phyloP scores from a whole-genome alignment of 2,888 invertebrate genomes.

The Anagyrus pseudococci region DNA sequence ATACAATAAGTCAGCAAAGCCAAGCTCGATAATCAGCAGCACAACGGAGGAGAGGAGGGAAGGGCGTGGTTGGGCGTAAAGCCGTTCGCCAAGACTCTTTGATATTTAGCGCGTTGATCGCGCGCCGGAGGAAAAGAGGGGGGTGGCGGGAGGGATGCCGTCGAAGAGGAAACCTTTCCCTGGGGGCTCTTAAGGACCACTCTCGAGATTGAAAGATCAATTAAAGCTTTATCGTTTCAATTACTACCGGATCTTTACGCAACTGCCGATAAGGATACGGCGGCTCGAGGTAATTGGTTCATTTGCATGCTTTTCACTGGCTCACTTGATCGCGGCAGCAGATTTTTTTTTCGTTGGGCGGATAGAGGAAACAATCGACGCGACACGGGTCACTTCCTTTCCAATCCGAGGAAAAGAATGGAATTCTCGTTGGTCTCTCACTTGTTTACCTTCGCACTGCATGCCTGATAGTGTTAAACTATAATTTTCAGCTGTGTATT shows the following conservation, averaged over 20 bases:
- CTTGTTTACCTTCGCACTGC: no score
- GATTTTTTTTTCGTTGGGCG: neutral
- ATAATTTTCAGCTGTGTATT: neutral
- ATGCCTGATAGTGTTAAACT: no score
- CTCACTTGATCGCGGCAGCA: neutral
- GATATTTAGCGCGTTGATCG: no score
- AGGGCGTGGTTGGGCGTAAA: no score
- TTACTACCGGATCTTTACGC: constrained; percentile 29
- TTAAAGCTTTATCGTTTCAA: constrained; percentile 36
- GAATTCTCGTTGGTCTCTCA: no score
- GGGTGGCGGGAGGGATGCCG: neutral
- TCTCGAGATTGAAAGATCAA: constrained; percentile 40
- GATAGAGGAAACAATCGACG: neutral
- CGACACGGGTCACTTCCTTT: neutral
- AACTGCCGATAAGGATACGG: constrained; percentile 24
- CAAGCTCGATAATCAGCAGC: constrained; percentile 41
- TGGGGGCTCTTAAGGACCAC: constrained; percentile 31
- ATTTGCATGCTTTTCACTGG: constrained; percentile 27
- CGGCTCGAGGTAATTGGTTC: constrained; percentile 33
- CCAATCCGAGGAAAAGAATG: no score
- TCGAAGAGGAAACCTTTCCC: constrained; percentile 22
- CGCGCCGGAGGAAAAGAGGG: no score
- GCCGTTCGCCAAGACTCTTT: no score
- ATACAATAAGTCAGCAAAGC: constrained; percentile 37
- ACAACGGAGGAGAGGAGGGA: no score